Conservation (phyloP, 2,113 vertebrate species). For the Myotis brandtii region DNA sequence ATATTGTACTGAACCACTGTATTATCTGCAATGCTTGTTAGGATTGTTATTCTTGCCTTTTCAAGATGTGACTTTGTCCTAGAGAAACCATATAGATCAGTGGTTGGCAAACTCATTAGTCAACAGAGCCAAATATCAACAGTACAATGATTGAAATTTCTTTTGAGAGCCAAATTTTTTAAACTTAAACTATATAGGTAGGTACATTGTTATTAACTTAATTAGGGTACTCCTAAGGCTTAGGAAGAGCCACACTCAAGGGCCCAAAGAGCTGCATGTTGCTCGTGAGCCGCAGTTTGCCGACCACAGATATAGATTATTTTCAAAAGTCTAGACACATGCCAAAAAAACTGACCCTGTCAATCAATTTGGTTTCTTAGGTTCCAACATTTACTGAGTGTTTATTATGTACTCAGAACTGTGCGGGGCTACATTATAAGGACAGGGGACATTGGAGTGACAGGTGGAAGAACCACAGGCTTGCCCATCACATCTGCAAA, state of each 20-base stretch:
- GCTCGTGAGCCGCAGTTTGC: no score
- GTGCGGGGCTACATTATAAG: background rate
- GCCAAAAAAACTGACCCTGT: background rate
- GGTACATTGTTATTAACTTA: no score
- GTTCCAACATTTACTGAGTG: background rate
- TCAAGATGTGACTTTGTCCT: background rate
- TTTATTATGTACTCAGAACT: background rate
- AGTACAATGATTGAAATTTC: no score
- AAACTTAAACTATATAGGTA: no score
- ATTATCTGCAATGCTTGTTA: conserved; percentile 31
- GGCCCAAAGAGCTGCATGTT: no score
- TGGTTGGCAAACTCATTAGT: no score
- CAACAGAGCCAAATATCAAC: no score
- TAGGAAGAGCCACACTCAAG: no score
- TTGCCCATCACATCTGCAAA: background rate
- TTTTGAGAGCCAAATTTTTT: no score
- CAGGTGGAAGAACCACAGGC: background rate
- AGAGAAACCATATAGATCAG: background rate
- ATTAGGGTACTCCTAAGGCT: no score
- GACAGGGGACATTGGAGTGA: background rate
- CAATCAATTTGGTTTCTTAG: background rate
- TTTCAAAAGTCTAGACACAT: no score
- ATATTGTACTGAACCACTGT: background rate
- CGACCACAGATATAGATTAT: no score
- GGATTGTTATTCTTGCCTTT: conserved; percentile 17